Base-by-base conservation (phyloP, 2,888 invertebrate species). In the Mamestra brassicae region DNA sequence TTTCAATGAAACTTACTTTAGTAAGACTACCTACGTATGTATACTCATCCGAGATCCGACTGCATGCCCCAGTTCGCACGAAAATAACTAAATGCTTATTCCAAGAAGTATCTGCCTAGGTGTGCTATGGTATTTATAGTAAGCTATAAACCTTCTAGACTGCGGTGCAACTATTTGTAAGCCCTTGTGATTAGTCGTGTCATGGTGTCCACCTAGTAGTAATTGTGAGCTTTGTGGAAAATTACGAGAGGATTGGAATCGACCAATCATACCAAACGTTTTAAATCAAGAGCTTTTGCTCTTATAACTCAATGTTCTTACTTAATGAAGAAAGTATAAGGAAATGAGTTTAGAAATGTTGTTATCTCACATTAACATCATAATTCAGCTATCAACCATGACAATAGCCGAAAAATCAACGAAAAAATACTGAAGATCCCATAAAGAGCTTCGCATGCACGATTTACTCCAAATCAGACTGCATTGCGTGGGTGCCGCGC, bases 401-500 rank as follows among this genome's bases (percentile, higher is more conserved):
- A 62, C 78, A 78, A 75, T 50, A 71, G 50, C 4, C 36, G 38
- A 66, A 62, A 61, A 65, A 71, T 50, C 26, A 34, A 54, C 55
- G 67, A 70, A 70, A 81, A 73, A 78, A 74, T 52, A 42, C 13
- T 15, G 10, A 52, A 54, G 65, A 78, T 80, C 58, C 15, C 54
- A 58, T 72, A 83, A 60, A 75, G 68, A 68, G 70, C 64, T 70
- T 78, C 60, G 71, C 73, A 84, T 83, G 87, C 87, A 85, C 87
- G 85, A 90, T 89, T 87, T 88, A 86, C 83, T 78, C 68, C 81
- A 85, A 77, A 81, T 74, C 47, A 13, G 54, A 70, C 11, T 78
- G 80, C 83, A 89, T 77, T 77, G 87, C 91, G 93, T 93, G 94
- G 96, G 95, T 95, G 96, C 95, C 92, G 86, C 83, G 84, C 88